phyloP scores from a whole-genome alignment of 1,140 invertebrate genomes.

The Musca domestica region DNA sequence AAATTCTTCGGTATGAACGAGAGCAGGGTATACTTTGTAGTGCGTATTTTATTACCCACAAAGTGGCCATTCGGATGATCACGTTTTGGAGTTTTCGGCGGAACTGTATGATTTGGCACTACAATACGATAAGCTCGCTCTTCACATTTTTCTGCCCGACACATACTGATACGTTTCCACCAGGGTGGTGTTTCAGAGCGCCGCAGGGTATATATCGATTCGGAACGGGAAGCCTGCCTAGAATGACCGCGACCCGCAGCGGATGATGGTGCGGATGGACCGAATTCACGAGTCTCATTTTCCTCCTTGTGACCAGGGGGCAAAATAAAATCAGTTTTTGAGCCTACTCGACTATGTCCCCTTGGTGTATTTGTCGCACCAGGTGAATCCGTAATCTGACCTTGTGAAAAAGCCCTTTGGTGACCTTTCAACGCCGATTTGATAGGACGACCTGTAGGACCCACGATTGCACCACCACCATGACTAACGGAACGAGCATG shows the following conservation, averaged over 20 bases:
- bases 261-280: constrained; percentile 56
- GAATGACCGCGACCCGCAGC: constrained; percentile 58
- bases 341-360: constrained; percentile 76
- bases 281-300: constrained; percentile 53
- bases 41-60: constrained; percentile 82
- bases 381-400: constrained; percentile 69
- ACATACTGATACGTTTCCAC: constrained; percentile 65
- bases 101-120: constrained; percentile 79
- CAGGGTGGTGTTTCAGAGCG: constrained; percentile 66
- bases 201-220: constrained; percentile 84
- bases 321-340: constrained; percentile 82
- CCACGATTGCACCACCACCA: constrained; percentile 63
- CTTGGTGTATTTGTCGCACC: constrained; percentile 47
- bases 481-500: constrained; percentile 79
- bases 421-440: constrained; percentile 70
- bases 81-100: constrained; percentile 71
- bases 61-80: constrained; percentile 81
- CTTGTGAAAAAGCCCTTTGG: constrained; percentile 81
- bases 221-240: constrained; percentile 69
- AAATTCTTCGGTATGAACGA: constrained; percentile 96
- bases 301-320: constrained; percentile 73
- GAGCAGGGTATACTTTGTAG: constrained; percentile 93
- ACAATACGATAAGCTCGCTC: constrained; percentile 70
- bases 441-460: constrained; percentile 59
- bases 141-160: constrained; percentile 62